These are phyloP conservation scores for Bombus ignitus DNA, from an alignment of 1,140 invertebrate species.

Conservation along the genomic window DNA sequence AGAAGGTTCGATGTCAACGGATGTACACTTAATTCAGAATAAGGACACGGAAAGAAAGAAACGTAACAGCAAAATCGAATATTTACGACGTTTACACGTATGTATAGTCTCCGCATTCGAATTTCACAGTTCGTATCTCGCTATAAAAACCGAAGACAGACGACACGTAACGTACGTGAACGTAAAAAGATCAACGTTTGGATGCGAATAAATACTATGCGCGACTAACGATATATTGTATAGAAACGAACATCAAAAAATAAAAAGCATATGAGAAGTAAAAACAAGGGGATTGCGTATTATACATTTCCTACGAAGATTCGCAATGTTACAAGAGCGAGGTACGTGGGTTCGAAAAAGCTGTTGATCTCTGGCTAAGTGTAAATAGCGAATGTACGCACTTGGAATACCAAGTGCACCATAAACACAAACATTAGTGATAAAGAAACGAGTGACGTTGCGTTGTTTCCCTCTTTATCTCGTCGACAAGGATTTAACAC, in stretches of 20 bases:
- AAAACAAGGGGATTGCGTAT: neutral
- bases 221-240: neutral
- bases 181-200: too few relatives aligned
- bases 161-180: neutral
- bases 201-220: neutral
- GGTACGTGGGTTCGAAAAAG: neutral
- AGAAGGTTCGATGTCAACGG: too few relatives aligned
- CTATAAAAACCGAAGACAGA: neutral
- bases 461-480: constrained; percentile 31
- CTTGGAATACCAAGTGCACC: neutral
- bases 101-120: neutral
- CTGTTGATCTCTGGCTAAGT: neutral
- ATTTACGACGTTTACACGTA: neutral
- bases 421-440: constrained; percentile 29
- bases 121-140: neutral
- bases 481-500: neutral
- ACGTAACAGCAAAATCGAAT: neutral
- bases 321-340: neutral
- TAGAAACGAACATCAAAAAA: too few relatives aligned
- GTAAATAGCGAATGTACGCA: constrained; percentile 21
- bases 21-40: neutral
- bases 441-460: neutral
- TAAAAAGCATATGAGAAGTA: neutral
- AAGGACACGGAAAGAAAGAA: neutral
- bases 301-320: neutral